These are phyloP conservation scores for Rhizoglyphus robini DNA, from an alignment of 1,140 invertebrate species.

Conservation along the genomic window DNA sequence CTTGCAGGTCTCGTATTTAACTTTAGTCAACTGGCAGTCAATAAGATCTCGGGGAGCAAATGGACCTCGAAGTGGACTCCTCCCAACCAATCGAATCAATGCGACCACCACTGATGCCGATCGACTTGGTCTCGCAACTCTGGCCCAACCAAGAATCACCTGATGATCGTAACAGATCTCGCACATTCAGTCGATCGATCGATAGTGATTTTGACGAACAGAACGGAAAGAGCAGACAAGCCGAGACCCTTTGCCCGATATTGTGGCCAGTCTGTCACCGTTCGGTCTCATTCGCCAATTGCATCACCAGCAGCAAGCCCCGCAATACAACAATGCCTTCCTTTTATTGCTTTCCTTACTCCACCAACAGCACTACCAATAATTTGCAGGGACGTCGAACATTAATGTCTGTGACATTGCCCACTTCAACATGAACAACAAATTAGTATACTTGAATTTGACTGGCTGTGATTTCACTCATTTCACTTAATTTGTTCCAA, in stretches of 20 bases:
- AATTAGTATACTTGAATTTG: conserved; percentile 26
- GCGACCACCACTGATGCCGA: background rate
- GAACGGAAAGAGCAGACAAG: too few relatives aligned
- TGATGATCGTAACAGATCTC: too few relatives aligned
- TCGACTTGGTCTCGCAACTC: background rate
- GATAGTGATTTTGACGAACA: background rate
- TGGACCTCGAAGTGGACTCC: background rate
- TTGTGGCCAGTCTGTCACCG: conserved; percentile 2
- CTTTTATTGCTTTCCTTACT: background rate
- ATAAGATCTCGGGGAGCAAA: background rate
- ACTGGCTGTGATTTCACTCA: conserved; percentile 27
- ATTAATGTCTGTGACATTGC: conserved; percentile 1
- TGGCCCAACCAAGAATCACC: background rate
- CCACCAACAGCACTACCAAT: background rate
- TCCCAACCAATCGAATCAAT: background rate
- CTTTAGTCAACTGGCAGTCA: conserved; percentile 6
- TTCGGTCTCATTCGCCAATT: background rate
- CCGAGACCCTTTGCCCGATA: conserved; percentile 3
- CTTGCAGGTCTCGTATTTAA: background rate
- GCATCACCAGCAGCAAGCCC: background rate
- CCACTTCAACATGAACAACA: conserved; percentile 24
- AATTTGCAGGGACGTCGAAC: background rate
- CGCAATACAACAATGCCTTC: background rate
- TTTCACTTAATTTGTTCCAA: conserved; percentile 27
- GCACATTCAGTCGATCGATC: background rate